Conservation (phyloP, 2,797 vertebrate genomes). For the Oreochromis mossambicus region DNA sequence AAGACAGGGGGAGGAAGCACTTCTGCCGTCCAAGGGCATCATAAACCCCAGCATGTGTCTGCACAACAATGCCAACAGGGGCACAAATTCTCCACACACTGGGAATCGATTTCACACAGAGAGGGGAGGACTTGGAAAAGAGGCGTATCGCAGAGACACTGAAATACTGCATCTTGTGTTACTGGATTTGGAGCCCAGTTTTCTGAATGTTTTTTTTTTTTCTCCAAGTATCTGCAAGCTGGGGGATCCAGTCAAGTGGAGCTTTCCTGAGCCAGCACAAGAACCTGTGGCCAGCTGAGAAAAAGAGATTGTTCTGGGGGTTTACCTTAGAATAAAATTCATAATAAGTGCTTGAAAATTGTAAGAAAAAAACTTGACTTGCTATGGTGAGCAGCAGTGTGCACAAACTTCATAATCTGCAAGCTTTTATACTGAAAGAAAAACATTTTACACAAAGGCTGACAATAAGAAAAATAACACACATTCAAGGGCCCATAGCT, state of each 20-base stretch:
- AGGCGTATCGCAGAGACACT: constrained; percentile 64
- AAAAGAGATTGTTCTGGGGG: constrained; percentile 65
- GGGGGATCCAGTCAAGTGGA: constrained; percentile 59
- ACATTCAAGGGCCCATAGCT: background rate
- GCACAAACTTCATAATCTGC: constrained; percentile 38
- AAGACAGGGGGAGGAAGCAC: constrained; percentile 58
- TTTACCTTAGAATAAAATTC: constrained; percentile 57
- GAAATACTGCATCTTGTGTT: constrained; percentile 74
- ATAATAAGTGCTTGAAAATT: constrained; percentile 33
- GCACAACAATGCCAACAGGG: constrained; percentile 71
- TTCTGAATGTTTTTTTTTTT: constrained; percentile 53
- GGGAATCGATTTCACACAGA: constrained; percentile 78
- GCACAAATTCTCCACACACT: constrained; percentile 71
- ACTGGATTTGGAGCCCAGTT: constrained; percentile 72
- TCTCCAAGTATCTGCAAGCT: constrained; percentile 52
- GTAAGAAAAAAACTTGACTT: background rate
- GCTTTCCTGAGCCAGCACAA: constrained; percentile 44
- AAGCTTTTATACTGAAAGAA: background rate
- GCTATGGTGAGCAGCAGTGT: background rate
- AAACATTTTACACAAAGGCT: background rate
- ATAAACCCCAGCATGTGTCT: constrained; percentile 69
- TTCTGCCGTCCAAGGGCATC: constrained; percentile 68
- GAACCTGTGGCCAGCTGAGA: constrained; percentile 62
- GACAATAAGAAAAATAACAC: constrained; percentile 13
- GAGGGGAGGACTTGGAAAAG: constrained; percentile 69